These are phyloP conservation scores for Aix galericulata DNA, from an alignment of 2,113 vertebrate genomes.

Conservation along the genomic window DNA sequence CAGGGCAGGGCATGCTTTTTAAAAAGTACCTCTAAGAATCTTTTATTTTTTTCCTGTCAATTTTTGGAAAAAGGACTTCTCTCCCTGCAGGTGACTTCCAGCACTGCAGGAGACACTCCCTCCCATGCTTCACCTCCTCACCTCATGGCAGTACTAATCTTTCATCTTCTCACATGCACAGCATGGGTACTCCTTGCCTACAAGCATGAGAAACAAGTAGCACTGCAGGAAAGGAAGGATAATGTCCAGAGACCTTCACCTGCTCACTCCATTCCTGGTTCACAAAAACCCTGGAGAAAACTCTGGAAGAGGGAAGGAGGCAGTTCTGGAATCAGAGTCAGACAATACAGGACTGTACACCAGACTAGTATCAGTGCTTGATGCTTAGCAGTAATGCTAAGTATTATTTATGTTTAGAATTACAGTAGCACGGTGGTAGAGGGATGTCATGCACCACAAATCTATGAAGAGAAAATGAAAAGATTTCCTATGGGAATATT, in stretches of 20 bases:
- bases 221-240: neutral
- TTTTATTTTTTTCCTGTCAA: neutral
- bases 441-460: neutral
- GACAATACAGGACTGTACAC: neutral
- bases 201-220: neutral
- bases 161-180: neutral
- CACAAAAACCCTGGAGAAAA: neutral
- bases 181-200: rapidly evolving
- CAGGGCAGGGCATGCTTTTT: neutral
- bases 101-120: neutral
- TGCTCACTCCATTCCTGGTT: neutral
- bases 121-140: neutral
- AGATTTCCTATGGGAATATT: neutral
- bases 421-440: neutral
- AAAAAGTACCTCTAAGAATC: neutral
- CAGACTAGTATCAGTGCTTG: neutral
- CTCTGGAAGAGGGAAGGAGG: neutral
- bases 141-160: neutral
- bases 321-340: neutral
- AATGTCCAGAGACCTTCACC: neutral
- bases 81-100: neutral
- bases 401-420: neutral
- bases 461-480: neutral
- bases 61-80: rapidly evolving
- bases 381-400: neutral